Evolutionary conservation across 2,113 vertebrate species (phyloP).

Genomic region (Prunella fulvescens): DNA sequence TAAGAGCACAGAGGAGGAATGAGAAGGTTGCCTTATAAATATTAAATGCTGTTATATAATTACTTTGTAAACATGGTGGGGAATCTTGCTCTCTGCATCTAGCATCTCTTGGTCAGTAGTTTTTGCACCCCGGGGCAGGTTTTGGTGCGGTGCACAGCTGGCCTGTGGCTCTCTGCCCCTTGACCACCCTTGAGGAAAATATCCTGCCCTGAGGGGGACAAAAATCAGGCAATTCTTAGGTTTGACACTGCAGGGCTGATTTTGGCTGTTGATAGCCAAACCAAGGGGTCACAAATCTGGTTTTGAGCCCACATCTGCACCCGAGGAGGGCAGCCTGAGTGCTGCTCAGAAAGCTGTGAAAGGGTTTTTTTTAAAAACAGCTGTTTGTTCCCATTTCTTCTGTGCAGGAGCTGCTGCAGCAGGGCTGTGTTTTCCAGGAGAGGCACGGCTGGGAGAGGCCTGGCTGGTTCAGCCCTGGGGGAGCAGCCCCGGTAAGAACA

Average conservation of each 20-base stretch:
- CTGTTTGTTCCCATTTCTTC: rapidly evolving
- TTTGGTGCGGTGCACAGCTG: neutral
- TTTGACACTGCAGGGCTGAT: neutral
- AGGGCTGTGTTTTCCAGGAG: conserved; percentile 95
- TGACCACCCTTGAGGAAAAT: neutral
- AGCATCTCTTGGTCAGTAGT: neutral
- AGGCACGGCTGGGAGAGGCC: conserved; percentile 96
- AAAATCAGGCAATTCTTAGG: neutral
- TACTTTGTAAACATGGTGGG: neutral
- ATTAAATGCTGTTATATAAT: neutral
- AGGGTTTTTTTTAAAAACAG: neutral
- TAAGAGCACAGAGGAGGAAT: neutral
- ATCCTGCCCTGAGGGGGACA: neutral
- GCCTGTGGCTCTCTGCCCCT: neutral
- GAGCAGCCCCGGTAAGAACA: conserved; percentile 80
- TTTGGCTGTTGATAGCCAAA: neutral
- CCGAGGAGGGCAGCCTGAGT: rapidly evolving
- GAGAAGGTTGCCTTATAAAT: neutral
- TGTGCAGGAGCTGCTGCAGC: conserved; percentile 81
- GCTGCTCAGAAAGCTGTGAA: neutral
- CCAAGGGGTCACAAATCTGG: neutral
- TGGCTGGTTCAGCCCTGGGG: conserved; percentile 85
- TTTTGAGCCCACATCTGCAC: too few relatives aligned
- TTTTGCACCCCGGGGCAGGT: rapidly evolving
- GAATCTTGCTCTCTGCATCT: neutral